A percentile compares a stretch with the other conserved stretches of the same genome.
These are phyloP conservation scores for Neodiprion virginianus DNA, from an alignment of 1,140 invertebrate species.

Conservation along the genomic window DNA sequence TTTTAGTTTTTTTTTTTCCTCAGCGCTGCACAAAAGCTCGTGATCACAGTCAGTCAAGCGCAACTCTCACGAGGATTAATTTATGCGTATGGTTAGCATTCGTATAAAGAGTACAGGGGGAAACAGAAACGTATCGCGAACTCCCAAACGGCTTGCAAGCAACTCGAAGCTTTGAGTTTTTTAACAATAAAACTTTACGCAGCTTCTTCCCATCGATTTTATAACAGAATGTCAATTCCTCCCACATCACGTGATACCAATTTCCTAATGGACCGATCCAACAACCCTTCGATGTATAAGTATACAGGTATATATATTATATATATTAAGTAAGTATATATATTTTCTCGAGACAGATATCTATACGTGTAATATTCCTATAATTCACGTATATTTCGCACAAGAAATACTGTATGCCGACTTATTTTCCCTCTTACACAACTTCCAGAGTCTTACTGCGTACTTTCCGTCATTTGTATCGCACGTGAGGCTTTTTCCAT, in stretches of 20 bases:
- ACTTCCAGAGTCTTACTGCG: background rate
- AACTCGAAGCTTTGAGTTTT: too few species aligned
- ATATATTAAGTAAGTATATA: too few species aligned
- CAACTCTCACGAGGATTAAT: background rate
- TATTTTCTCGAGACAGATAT: background rate
- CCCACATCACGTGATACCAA: background rate
- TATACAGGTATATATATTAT: too few species aligned
- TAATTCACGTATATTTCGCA: background rate
- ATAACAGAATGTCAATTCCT: background rate
- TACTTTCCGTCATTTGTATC: background rate
- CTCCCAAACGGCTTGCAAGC: too few species aligned
- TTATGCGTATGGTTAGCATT: background rate
- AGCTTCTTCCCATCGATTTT: too few species aligned
- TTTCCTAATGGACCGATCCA: background rate
- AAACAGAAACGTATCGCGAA: too few species aligned
- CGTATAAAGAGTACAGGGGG: too few species aligned
- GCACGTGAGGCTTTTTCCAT: background rate
- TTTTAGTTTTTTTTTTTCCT: background rate
- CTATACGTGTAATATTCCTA: background rate
- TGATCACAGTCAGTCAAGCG: background rate
- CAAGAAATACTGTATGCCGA: background rate
- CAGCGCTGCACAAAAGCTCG: too few species aligned
- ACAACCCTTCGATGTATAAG: too few species aligned
- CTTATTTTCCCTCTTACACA: background rate
- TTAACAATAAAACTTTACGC: too few species aligned